Percentiles rank a stretch among this genome's conserved stretches.
These are phyloP conservation scores for Chloroclystis v-ata DNA, from an alignment of 2,888 invertebrate genomes.

Conservation along the genomic window DNA sequence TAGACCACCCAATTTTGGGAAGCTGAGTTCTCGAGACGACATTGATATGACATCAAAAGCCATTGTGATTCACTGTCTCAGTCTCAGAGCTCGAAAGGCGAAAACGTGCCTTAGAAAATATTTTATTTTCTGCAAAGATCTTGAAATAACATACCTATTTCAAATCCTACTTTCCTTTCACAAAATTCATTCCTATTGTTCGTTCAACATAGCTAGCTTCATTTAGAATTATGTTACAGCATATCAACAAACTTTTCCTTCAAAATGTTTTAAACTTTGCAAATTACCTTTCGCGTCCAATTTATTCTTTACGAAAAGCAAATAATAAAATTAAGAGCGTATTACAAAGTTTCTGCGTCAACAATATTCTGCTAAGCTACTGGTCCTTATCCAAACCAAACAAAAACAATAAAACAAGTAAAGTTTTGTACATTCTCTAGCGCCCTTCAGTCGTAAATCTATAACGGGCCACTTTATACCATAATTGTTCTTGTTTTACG, in stretches of 20 bases:
- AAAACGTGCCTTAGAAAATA: not conserved
- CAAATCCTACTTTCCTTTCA: not conserved
- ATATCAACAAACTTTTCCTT: constrained; percentile 4
- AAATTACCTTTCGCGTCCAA: constrained; percentile 5
- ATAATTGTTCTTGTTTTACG: constrained; percentile 43
- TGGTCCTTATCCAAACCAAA: constrained; percentile 13
- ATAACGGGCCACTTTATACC: constrained; percentile 33
- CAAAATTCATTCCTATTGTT: not conserved
- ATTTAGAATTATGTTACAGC: constrained; percentile 2
- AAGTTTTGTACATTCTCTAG: constrained; percentile 25
- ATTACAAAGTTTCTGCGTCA: constrained; percentile 6
- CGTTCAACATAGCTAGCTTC: not conserved
- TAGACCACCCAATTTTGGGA: constrained; percentile 14
- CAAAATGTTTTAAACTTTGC: constrained; percentile 8
- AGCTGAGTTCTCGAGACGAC: constrained; percentile 14
- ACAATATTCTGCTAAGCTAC: constrained; percentile 15
- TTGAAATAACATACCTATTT: constrained; percentile 1
- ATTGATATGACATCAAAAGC: constrained; percentile 18
- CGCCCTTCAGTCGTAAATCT: constrained; percentile 37
- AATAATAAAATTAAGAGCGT: constrained; percentile 6
- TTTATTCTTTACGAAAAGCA: constrained; percentile 7
- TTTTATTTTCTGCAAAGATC: not conserved
- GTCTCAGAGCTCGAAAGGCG: not conserved
- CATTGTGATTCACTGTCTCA: constrained; percentile 12
- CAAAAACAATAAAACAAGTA: constrained; percentile 25